Conservation (phyloP, 2,888 invertebrate genomes). For the Hirudinaria manillensis region DNA sequence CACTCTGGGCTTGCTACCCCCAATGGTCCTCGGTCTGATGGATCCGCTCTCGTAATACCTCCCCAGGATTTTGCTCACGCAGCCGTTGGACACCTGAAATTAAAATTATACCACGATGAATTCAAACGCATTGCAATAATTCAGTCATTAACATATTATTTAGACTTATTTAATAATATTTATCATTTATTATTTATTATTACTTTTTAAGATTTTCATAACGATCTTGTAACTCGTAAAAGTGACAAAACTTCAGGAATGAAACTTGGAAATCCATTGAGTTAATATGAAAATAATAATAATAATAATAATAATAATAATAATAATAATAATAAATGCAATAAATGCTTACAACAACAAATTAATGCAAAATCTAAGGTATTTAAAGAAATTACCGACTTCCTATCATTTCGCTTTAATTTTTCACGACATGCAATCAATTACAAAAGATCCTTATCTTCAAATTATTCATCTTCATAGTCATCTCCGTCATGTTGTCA, state of each 20-base stretch:
- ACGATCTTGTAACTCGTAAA: too few relatives aligned
- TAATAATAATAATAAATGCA: too few relatives aligned
- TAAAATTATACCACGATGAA: neutral
- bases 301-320: too few relatives aligned
- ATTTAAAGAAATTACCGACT: neutral
- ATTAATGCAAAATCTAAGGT: too few relatives aligned
- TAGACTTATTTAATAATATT: neutral
- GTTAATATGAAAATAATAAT: too few relatives aligned
- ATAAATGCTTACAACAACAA: too few relatives aligned
- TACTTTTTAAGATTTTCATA: too few relatives aligned
- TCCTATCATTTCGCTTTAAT: neutral
- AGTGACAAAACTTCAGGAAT: too few relatives aligned
- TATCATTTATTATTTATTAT: neutral
- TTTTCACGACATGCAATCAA: neutral
- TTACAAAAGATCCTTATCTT: neutral
- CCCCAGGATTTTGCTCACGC: slow-evolving; percentile 94
- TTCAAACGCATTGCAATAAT: neutral
- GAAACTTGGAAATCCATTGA: too few relatives aligned
- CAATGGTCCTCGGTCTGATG: slow-evolving; percentile 88
- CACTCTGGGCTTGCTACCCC: slow-evolving; percentile 88
- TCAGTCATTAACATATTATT: neutral
- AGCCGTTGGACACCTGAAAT: slow-evolving; percentile 80
- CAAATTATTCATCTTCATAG: slow-evolving; percentile 9
- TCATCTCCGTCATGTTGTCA: neutral
- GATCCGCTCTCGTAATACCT: slow-evolving; percentile 94